A percentile compares a stretch with the other conserved stretches of the same genome.
Conservation (phyloP, 2,113 vertebrate species). For the Rissa tridactyla region DNA sequence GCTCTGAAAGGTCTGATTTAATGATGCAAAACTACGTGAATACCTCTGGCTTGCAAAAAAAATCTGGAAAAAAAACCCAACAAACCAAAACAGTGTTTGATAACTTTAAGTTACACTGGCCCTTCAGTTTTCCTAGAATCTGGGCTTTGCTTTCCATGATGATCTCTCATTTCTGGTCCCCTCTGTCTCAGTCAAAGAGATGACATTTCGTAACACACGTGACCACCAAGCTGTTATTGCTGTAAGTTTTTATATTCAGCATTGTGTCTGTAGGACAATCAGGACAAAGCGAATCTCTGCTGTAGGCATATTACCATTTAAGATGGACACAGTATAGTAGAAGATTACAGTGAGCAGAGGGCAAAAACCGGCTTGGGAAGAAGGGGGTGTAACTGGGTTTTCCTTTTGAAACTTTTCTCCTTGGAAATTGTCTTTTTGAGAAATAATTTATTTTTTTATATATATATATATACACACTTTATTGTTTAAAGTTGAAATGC, state of each 20-base stretch:
- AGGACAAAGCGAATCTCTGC: background rate
- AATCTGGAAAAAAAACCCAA: background rate
- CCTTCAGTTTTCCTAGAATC: background rate
- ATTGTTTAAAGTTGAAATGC: background rate
- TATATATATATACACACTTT: background rate
- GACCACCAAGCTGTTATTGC: background rate
- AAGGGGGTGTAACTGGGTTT: background rate
- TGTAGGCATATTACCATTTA: background rate
- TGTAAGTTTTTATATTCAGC: background rate
- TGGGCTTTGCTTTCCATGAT: background rate
- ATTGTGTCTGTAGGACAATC: background rate
- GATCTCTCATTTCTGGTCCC: background rate
- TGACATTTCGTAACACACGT: background rate
- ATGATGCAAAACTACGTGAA: background rate
- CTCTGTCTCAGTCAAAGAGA: background rate
- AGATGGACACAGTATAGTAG: background rate
- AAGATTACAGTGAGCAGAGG: background rate
- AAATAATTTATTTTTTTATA: background rate
- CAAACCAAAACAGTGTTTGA: background rate
- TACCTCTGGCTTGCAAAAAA: background rate
- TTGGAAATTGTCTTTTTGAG: background rate
- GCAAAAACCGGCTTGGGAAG: background rate
- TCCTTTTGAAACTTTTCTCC: background rate
- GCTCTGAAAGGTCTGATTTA: conserved; percentile 10
- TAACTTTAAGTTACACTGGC: background rate